Evolutionary conservation across 2,797 vertebrate species (phyloP), one percentile per base, ranked within the genome.

Genomic region (Schizopygopsis pylzovi): DNA sequence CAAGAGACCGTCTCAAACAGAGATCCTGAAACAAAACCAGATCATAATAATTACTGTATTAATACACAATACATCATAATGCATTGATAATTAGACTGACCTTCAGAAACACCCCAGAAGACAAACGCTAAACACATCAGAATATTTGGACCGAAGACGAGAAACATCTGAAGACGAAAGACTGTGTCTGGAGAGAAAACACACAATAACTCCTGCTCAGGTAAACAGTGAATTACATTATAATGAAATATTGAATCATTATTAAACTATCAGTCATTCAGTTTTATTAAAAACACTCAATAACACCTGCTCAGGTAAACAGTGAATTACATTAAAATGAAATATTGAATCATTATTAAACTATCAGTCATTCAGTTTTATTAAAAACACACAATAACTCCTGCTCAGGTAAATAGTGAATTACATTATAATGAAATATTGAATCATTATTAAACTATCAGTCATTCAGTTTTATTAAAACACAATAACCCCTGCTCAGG

Each of bases 41-140:
- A 56, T 22, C 4, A 47, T 47, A 13, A 47, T 47, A 47, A 22
- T 56, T 20, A 54, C 52, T 54, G 52, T 6, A 49, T 49, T 49
- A 5, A 49, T 49, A 15, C 41, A 39, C 16, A 70, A 4, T 41
- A 4, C 18, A 22, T 9, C 41, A 61, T 10, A 4, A 11, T n/a
- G 22, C 56, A 61, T 25, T 10, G n/a, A 63, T 61, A 4, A 1
- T 4, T 3, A 9, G 28, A 76, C 47, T 52, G 3, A 76, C 73
- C 73, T 76, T 76, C 73, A 76, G 73, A 52, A 76, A 76, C 47
- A 11, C 47, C 73, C 47, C 47, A 76, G 28, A 76, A 4, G 73
- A 76, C 25, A 54, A 76, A 76, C 1, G 73, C 73, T 22, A 76
- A 33, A 5, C 33, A 75, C 72, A 52, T 75, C 3, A 75, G 4